Percentiles rank a stretch among this genome's conserved stretches.
phyloP scores from a whole-genome alignment of 2,113 vertebrate species.

The Clarias batrachus region DNA sequence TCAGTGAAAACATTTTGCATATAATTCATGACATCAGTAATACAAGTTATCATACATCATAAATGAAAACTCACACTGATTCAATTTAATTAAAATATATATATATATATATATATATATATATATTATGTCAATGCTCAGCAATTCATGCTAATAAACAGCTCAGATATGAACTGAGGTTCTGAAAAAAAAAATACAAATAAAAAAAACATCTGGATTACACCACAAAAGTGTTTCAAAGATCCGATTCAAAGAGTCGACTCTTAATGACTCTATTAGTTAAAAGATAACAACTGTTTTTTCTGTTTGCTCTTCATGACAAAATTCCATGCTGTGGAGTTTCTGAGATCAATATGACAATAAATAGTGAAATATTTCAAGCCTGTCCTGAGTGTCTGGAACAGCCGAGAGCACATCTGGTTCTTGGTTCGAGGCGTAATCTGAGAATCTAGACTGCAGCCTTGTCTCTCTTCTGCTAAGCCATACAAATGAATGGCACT shows the following conservation, averaged over 20 bases:
- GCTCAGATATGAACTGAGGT: neutral
- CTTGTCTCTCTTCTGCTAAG: slow-evolving; percentile 12
- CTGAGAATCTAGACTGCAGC: slow-evolving; percentile 3
- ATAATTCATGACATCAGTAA: no score
- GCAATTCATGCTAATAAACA: neutral
- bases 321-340: neutral
- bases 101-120: no score
- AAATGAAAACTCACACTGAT: neutral
- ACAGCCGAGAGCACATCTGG: slow-evolving; percentile 29
- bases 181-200: neutral
- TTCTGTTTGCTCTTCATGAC: slow-evolving; percentile 9
- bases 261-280: neutral
- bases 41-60: neutral
- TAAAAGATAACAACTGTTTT: slow-evolving; percentile 21
- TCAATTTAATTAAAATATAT: neutral
- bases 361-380: slow-evolving; percentile 7
- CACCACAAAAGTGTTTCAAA: neutral
- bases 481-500: slow-evolving; percentile 25
- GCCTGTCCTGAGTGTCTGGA: neutral
- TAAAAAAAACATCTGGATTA: neutral
- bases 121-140: no score
- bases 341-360: neutral
- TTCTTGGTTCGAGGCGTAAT: slow-evolving; percentile 24
- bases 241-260: neutral
- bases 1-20: no score